Base-by-base conservation (phyloP, 2,888 invertebrate species). In the Agrotis ipsilon region DNA sequence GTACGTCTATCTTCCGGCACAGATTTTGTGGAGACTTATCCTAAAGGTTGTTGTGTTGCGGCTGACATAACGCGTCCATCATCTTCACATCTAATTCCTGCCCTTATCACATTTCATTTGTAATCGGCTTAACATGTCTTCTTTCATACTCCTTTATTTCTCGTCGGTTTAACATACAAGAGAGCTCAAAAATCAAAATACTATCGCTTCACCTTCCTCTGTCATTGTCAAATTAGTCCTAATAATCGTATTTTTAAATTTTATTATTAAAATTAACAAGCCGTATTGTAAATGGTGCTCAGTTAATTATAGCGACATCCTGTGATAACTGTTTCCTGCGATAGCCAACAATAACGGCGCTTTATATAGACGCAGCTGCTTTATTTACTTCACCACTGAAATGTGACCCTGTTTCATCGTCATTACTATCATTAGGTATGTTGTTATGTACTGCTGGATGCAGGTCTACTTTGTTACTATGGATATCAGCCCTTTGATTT, bases 291-390 rank as follows among this genome's bases (percentile, higher is more conserved):
- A 68, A 77, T 83, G 71, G 72, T 72, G 21, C 72, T 64, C 57
- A 27, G 74, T 79, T 89, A 89, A 88, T 85, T 88, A 89, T 91
- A 91, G 89, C 78, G 24, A 86, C 86, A 83, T 91, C 93, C 93
- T 88, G 75, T 84, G 93, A 93, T 93, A 92, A 75, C 60, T 19
- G 72, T 75, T 85, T 93, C 93, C 93, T 88, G 87, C 73, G 87
- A 89, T 90, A 88, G 76, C 83, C 65, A 68, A 87, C 83, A 86
- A 85, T 84, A 87, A 84, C 72, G 59, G n/a, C 51, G 75, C 84
- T 87, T 87, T 88, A 84, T 87, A 81, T 86, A 88, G 86, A 76
- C 72, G 68, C 68, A 67, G 62, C 60, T 79, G 68, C 54, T 76
- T 68, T 76, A 70, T 60, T 75, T 69, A 78, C 68, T 75, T 66